Base-by-base conservation (phyloP, 2,888 invertebrate genomes). In the Physocephala rufipes region DNA sequence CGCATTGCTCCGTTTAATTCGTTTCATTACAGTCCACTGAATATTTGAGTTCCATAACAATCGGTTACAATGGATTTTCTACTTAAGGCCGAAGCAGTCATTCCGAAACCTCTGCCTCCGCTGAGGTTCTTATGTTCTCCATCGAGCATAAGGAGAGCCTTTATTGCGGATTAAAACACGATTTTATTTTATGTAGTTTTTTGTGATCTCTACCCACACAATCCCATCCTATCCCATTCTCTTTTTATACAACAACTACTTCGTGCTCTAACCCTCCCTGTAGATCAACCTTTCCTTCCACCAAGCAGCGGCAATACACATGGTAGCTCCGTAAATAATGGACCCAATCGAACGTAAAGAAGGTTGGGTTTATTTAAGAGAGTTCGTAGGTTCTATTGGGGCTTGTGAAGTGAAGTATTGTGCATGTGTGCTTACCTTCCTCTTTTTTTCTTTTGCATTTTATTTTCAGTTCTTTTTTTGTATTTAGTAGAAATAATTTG, bases 1-100 rank as follows among this genome's bases (percentile, higher is more conserved):
- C 21, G 21, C 21, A 80, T 71, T 76, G 78, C 77, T 77, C 77
- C 80, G 79, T 81, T 82, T 83, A 83, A 83, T 82, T 81, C 81
- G 79, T 82, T 82, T 79, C 81, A 80, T 81, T 79, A 81, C 83
- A 82, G 83, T 82, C 82, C 82, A 82, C 76, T 82, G 82, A 80
- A 79, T 82, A 81, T 82, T 82, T 82, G 81, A 82, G 81, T 81
- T 80, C 79, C 79, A 79, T 79, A 81, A 81, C 81, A 81, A 81
- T 81, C 81, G 81, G 79, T 79, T 81, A 81, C 81, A 81, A 81
- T 81, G 81, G 80, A 81, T 80, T 28, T 58, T 80, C 81, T 79
- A 79, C 78, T 36, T 81, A 80, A 81, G 79, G 79, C 78, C 75
- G 73, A 36, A 36, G 36, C 36, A 36, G 9, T 73, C 69, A 66